A percentile compares a stretch with the other conserved stretches of the same genome.
These are phyloP conservation scores for Burhinus oedicnemus DNA, from an alignment of 2,113 vertebrate genomes.

Conservation along the genomic window DNA sequence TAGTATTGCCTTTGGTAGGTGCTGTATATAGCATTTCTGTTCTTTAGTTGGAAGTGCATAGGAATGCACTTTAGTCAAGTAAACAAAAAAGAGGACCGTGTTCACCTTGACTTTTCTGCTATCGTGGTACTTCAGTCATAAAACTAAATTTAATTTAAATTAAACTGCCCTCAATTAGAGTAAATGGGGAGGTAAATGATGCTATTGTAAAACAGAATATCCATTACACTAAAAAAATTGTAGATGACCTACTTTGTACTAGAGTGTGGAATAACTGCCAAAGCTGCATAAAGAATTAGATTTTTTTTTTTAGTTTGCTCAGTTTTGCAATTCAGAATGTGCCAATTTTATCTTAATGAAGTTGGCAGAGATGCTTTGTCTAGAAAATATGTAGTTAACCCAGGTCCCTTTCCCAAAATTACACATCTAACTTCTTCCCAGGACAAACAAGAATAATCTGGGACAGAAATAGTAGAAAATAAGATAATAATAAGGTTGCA, in stretches of 20 bases:
- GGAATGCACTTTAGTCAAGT: background rate
- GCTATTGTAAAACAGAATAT: slow-evolving; percentile 36
- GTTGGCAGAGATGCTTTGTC: background rate
- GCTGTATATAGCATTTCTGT: background rate
- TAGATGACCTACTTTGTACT: slow-evolving; percentile 17
- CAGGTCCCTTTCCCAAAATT: background rate
- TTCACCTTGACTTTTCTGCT: slow-evolving; percentile 45
- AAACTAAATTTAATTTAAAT: slow-evolving; percentile 54
- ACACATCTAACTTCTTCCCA: background rate
- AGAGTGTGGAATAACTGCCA: slow-evolving; percentile 30
- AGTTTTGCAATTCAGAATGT: slow-evolving; percentile 29
- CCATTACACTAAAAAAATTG: slow-evolving; percentile 27
- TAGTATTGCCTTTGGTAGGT: background rate
- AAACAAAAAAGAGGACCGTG: background rate
- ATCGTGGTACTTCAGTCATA: background rate
- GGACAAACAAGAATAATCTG: background rate
- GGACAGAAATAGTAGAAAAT: background rate
- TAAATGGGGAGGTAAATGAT: slow-evolving; percentile 61
- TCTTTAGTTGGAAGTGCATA: background rate
- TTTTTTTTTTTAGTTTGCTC: slow-evolving; percentile 14
- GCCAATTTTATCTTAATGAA: slow-evolving; percentile 37
- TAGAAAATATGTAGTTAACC: background rate
- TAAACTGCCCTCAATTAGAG: slow-evolving; percentile 62
- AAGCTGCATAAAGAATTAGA: slow-evolving; percentile 20
- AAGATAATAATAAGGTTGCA: background rate